Evolutionary conservation across 2,888 invertebrate species (phyloP), one percentile per base, ranked within the genome.

Genomic region (Agriopis marginaria): DNA sequence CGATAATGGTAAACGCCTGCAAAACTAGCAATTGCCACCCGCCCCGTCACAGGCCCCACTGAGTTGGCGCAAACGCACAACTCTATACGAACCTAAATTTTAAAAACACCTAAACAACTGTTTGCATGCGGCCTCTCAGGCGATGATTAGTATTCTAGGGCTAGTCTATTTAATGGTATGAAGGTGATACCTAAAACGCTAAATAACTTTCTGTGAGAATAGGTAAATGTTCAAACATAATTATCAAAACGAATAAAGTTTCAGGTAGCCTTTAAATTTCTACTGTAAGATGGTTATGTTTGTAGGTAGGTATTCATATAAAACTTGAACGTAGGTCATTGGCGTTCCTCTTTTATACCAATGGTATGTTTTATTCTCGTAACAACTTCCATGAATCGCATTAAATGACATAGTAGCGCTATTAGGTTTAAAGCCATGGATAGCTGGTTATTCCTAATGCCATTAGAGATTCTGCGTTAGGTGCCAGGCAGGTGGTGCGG

Each of bases 401-500:
- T 32, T 17, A 61, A 59, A 61, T 39, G 12, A 66, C 66, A 66
- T 47, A 54, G 60, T 60, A 55, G 17, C 12, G 11, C 0, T 42
- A 12, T 54, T 66, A 49, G 14, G 55, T 42, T 55, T 40, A 40
- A 39, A 39, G 32, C 50, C 44, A 69, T 66, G 54, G 56, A 68
- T 72, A 67, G 51, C 62, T 69, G 69, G 74, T 73, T 71, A 73
- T 76, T 76, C 73, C 71, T 80, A 75, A 79, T 76, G 71, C 66
- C 66, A 76, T 75, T 72, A 77, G 79, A 79, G 84, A 84, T 80
- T 82, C 81, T 78, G 77, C 76, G 73, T 73, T 75, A 86, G 85
- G 84, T 73, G 65, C 59, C 65, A 72, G 77, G 85, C 91, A 90
- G 91, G 89, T 91, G 91, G 71, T 70, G 55, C 61, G 53, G 79